Base-by-base conservation (phyloP, 1,140 invertebrate species). In the Dendrolimus kikuchii region DNA sequence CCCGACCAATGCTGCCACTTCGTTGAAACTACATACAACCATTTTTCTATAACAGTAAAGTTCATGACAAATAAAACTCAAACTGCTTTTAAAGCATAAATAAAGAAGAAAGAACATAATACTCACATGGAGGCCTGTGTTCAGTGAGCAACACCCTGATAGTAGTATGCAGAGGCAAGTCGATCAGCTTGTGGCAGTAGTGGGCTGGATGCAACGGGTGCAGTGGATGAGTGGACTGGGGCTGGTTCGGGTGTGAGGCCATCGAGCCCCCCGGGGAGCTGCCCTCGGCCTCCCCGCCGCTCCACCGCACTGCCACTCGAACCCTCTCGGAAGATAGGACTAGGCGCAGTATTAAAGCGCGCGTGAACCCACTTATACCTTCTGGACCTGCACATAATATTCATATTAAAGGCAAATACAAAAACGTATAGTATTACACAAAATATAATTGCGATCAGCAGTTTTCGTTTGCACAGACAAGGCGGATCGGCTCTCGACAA, bases 261-360 rank as follows among this genome's bases (percentile, higher is more conserved):
- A 23, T 23, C 23, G 23, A 5, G 7, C 58, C 54, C 53, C 55
- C 43, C 55, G 47, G 57, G 5, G 41, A 48, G 48, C 88, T 82
- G 43, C 88, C 79, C 9, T 51, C 40, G 46, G 56, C 90, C 60
- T 88, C 81, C 40, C 87, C 82, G 7, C 54, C 23, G 52, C 60
- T 63, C 83, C 90, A 92, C 9, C 90, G 91, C 37, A 95, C 88
- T 45, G 92, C 91, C 4, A 96, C 92, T 6, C 92, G 88, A 42
- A 95, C 91, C 63, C 94, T 95, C 78, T 97, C 95, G 73, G 93
- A 94, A 68, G 96, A 95, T 43, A 98, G 83, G 9, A 97, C 87
- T 37, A 97, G 87, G 74, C 97, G 95, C 6, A 97, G 83, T 50
- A 98, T 92, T 38, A 98, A 83, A 54, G 95, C 90, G 23, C 96